Evolutionary conservation across 2,888 invertebrate genomes (phyloP).

Genomic region (Eupeodes luniger): DNA sequence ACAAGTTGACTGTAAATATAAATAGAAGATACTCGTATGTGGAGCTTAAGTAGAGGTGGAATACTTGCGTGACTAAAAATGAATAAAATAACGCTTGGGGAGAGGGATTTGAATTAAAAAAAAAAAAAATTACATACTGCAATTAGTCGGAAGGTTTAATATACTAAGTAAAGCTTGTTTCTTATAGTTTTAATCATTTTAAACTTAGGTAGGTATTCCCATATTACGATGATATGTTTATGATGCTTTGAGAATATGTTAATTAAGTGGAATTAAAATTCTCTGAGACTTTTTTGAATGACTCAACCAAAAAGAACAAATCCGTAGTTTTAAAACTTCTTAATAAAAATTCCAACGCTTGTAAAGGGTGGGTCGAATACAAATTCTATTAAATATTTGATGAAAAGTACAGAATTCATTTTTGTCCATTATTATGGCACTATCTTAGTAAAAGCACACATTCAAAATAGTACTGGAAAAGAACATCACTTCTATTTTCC

Average conservation of each 20-base stretch:
- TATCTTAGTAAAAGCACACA: no score
- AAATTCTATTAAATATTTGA: no score
- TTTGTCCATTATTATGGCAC: no score
- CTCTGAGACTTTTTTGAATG: background rate
- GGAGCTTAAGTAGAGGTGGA: constrained; percentile 37
- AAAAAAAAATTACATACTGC: background rate
- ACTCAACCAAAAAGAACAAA: background rate
- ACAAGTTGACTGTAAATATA: background rate
- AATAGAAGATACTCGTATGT: no score
- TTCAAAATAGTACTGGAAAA: no score
- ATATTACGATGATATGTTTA: background rate
- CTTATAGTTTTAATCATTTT: background rate
- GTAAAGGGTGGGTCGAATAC: no score
- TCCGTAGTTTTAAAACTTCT: background rate
- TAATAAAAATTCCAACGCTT: background rate
- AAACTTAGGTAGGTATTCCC: background rate
- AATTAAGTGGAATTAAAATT: background rate
- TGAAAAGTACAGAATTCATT: no score
- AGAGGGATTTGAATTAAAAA: constrained; percentile 37
- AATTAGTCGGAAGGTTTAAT: constrained; percentile 34
- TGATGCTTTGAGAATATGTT: background rate
- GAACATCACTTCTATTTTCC: no score
- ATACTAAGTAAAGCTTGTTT: background rate
- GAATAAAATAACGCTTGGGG: constrained; percentile 53
- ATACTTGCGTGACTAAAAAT: constrained; percentile 57